Conservation (phyloP, 2,113 vertebrate species). For the Xenopus borealis region DNA sequence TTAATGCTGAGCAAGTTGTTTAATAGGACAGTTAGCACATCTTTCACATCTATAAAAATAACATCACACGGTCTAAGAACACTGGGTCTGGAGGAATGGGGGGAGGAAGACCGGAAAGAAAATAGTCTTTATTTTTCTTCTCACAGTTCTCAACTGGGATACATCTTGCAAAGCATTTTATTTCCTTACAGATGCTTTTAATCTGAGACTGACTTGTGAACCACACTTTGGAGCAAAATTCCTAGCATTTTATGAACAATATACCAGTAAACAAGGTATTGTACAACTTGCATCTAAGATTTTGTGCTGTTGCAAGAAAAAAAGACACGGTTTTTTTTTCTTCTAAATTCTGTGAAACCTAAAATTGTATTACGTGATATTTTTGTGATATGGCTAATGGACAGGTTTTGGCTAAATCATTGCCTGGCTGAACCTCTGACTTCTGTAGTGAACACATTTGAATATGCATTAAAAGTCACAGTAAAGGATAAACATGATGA, state of each 20-base stretch:
- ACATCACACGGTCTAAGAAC: constrained; percentile 37
- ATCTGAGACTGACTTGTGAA: constrained; percentile 38
- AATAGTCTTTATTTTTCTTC: constrained; percentile 47
- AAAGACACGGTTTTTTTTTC: too few relatives aligned
- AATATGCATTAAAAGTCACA: too few relatives aligned
- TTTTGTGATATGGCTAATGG: too few relatives aligned
- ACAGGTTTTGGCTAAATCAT: too few relatives aligned
- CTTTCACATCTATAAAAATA: constrained; percentile 43
- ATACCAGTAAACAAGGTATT: too few relatives aligned
- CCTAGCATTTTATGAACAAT: constrained; percentile 12
- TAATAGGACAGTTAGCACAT: constrained; percentile 42
- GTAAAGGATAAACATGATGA: too few relatives aligned
- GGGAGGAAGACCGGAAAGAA: constrained; percentile 41
- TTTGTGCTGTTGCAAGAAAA: too few relatives aligned
- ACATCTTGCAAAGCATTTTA: constrained; percentile 34
- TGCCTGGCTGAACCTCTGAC: too few relatives aligned
- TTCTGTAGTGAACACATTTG: too few relatives aligned
- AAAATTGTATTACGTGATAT: too few relatives aligned
- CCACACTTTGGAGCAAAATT: constrained; percentile 15
- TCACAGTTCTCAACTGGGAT: constrained; percentile 41
- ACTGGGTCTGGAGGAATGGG: constrained; percentile 9
- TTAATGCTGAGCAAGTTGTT: constrained; percentile 35
- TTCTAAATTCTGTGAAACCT: too few relatives aligned
- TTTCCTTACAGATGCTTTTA: constrained; percentile 41
- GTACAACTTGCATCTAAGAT: too few relatives aligned